phyloP scores from a whole-genome alignment of 2,888 invertebrate genomes.

The Microplitis deprimator region DNA sequence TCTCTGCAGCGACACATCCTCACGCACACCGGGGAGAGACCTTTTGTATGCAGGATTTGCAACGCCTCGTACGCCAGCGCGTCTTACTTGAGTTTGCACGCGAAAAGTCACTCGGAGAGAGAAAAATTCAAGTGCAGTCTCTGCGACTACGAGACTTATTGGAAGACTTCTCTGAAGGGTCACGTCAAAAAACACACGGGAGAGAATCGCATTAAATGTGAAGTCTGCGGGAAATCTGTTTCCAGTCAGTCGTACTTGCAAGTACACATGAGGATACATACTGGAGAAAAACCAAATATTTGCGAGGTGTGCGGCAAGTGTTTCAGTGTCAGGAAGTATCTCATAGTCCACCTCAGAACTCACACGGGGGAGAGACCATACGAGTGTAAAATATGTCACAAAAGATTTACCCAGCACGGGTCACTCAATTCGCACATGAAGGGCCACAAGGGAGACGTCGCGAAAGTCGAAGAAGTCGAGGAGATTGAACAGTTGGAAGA shows the following conservation, averaged over 20 bases:
- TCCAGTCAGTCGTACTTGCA: slow-evolving; percentile 66
- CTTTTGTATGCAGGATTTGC: slow-evolving; percentile 72
- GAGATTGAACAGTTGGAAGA: neutral
- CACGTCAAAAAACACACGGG: slow-evolving; percentile 72
- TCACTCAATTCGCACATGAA: slow-evolving; percentile 67
- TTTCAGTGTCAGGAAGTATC: slow-evolving; percentile 62
- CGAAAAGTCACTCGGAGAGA: slow-evolving; percentile 71
- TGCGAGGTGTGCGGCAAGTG: slow-evolving; percentile 64
- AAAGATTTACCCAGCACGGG: slow-evolving; percentile 67
- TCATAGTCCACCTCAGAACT: slow-evolving; percentile 64
- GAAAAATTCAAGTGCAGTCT: slow-evolving; percentile 67
- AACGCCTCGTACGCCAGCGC: slow-evolving; percentile 73
- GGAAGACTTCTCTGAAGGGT: slow-evolving; percentile 71
- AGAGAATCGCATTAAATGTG: slow-evolving; percentile 68
- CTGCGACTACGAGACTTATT: slow-evolving; percentile 71
- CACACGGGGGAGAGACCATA: slow-evolving; percentile 65
- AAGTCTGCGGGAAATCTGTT: slow-evolving; percentile 68
- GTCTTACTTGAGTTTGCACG: slow-evolving; percentile 73
- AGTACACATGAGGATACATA: slow-evolving; percentile 63
- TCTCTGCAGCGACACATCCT: slow-evolving; percentile 72
- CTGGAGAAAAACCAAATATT: slow-evolving; percentile 62
- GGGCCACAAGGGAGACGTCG: slow-evolving; percentile 51
- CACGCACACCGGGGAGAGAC: slow-evolving; percentile 70
- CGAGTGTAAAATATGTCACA: slow-evolving; percentile 66
- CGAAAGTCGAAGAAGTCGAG: slow-evolving; percentile 20